phyloP scores from a whole-genome alignment of 2,888 invertebrate genomes.

The Clitarchus hookeri region DNA sequence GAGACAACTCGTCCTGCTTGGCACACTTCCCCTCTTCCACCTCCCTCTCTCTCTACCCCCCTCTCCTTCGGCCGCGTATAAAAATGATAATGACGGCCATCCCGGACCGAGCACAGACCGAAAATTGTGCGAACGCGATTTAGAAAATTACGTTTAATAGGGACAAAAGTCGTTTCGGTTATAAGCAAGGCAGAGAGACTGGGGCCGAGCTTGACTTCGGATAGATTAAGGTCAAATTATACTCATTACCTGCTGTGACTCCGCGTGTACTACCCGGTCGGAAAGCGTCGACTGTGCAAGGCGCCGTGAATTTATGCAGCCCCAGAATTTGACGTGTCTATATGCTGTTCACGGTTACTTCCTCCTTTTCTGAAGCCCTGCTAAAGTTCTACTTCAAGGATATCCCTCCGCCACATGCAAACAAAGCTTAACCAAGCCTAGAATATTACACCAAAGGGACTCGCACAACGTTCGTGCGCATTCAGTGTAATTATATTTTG shows the following conservation, averaged over 20 bases:
- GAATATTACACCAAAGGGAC: too few relatives aligned
- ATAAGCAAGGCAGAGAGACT: conserved; percentile 23
- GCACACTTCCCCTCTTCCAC: conserved; percentile 23
- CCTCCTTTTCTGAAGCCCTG: too few relatives aligned
- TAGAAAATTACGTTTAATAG: conserved; percentile 38
- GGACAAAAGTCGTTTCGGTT: conserved; percentile 35
- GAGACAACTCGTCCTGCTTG: neutral
- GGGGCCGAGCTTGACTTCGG: conserved; percentile 16
- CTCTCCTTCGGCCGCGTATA: neutral
- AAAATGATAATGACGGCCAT: conserved; percentile 33
- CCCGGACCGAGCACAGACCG: conserved; percentile 26
- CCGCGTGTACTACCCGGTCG: conserved; percentile 24
- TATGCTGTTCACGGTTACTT: too few relatives aligned
- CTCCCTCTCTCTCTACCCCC: neutral
- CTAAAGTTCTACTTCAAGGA: too few relatives aligned
- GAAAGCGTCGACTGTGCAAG: neutral
- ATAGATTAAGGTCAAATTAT: conserved; percentile 38
- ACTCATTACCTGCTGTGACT: conserved; percentile 37
- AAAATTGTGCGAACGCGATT: conserved; percentile 39
- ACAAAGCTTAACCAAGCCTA: too few relatives aligned
- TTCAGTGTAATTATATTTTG: too few relatives aligned
- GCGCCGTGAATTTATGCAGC: neutral
- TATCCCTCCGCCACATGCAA: too few relatives aligned
- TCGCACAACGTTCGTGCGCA: too few relatives aligned
- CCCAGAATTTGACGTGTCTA: neutral